Base-by-base conservation (phyloP, 2,888 invertebrate species). In the Xiphydria camelus region DNA sequence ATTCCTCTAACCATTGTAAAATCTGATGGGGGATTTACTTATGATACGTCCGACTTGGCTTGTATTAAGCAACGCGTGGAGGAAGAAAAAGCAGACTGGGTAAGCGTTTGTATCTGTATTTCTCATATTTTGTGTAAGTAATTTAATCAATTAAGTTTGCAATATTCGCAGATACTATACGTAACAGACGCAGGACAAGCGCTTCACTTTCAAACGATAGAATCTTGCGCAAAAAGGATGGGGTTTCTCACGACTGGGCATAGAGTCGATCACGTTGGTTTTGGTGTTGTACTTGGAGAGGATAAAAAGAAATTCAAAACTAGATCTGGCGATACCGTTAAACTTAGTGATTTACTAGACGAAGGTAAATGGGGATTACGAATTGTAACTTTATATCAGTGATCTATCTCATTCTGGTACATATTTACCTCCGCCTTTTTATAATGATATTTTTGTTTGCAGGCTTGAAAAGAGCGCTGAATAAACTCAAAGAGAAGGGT, bases 231-330 rank as follows among this genome's bases (percentile, higher is more conserved):
- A 0, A 81, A 84, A 58, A 81, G 86, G 47, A 86, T 85, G 36
- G 92, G 89, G 2, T 88, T 93, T 68, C 78, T 88, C 7, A 83
- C 85, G 4, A 64, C 72, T 1, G 75, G 77, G 44, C 83, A 85
- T 47, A 83, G 89, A 45, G 78, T 95, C 1, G 94, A 97, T 74
- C 94, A 94, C 78, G 92, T 98, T 9, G 89, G 88, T 1, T 99
- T 99, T 75, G 99, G 99, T 9, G 91, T 98, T 4, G 99, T 99
- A 0, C 79, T 99, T 2, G 99, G 99, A 9, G 98, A 97, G 76
- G 98, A 99, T 78, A 94, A 92, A 68, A 99, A 99, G 75, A 99
- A 98, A 77, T 98, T 99, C 70, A 99, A 99, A 77, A 98, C 98
- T 1, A 83, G 99, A 33, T 96, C 97, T 1, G 98, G 98, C 1